These are phyloP conservation scores for Diaphora mendica DNA, from an alignment of 2,888 invertebrate species.

Conservation along the genomic window DNA sequence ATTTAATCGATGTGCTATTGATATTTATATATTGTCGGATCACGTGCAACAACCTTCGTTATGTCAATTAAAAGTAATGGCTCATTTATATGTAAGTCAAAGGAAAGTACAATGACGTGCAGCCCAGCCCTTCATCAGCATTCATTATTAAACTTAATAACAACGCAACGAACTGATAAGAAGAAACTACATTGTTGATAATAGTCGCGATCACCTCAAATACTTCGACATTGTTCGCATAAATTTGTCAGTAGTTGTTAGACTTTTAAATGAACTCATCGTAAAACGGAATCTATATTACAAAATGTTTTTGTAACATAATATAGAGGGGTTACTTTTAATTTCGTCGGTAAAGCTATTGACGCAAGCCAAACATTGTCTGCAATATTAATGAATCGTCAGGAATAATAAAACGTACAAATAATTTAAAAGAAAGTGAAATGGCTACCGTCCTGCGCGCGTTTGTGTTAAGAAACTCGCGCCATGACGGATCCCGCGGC, in stretches of 20 bases:
- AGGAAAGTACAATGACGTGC: conserved; percentile 24
- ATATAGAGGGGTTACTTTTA: conserved; percentile 40
- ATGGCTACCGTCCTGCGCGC: conserved; percentile 63
- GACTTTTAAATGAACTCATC: conserved; percentile 38
- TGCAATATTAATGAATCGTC: conserved; percentile 69
- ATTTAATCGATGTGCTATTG: conserved; percentile 8
- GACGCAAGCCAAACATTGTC: conserved; percentile 61
- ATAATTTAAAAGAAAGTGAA: conserved; percentile 83
- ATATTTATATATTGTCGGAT: not conserved
- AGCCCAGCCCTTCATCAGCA: conserved; percentile 34
- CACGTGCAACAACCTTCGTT: conserved; percentile 9
- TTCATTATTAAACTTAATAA: conserved; percentile 21
- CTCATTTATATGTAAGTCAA: conserved; percentile 29
- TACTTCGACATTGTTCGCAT: conserved; percentile 17
- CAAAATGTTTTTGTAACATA: conserved; percentile 46
- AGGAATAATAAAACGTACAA: conserved; percentile 70
- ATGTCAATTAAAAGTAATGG: conserved; percentile 30
- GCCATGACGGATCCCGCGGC: conserved; percentile 59
- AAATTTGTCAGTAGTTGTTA: conserved; percentile 20
- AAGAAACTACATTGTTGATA: conserved; percentile 14
- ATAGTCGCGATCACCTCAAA: conserved; percentile 22
- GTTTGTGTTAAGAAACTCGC: conserved; percentile 44
- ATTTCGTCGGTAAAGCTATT: conserved; percentile 54
- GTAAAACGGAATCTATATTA: conserved; percentile 34
- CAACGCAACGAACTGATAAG: conserved; percentile 18